Base-by-base conservation (phyloP, 1,140 invertebrate genomes). In the Plectus sambesii region DNA sequence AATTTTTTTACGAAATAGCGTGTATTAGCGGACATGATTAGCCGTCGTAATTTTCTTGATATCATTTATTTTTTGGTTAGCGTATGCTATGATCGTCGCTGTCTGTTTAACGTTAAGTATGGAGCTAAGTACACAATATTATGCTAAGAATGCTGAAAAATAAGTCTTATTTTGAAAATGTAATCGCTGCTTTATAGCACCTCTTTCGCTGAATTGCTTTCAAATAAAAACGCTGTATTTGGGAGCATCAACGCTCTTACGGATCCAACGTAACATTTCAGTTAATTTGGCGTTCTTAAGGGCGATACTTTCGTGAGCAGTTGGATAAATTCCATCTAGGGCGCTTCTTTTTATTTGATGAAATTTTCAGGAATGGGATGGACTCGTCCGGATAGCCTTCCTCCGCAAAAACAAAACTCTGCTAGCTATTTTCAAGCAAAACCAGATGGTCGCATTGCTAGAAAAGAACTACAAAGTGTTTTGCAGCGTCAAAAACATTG, bases 321-420 rank as follows among this genome's bases (percentile, higher is more conserved):
- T n/a, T n/a, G n/a, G n/a, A n/a, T n/a, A n/a, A n/a, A n/a, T n/a
- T n/a, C n/a, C n/a, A n/a, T n/a, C n/a, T n/a, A n/a, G n/a, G n/a
- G n/a, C n/a, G n/a, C n/a, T n/a, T n/a, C n/a, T n/a, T n/a, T n/a
- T n/a, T n/a, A n/a, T 8, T 52, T 52, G 26, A 47, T 8, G 9
- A 40, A 17, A 6, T 36, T 62, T 53, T 35, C 41, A 75, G 59
- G 90, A 97, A 76, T 98, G 90, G 92, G 93, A 98, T 78, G 88
- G 88, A 5, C 72, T 98, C 15, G 85, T 92, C 0, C 77, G 92
- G 62, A 88, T 97, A 57, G 85, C 82, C 22, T 98, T 98, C 74
- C 78, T 82, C 0, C 77, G 93, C 55, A 98, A 98, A 73, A 98
- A 96, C 67, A 93, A 90, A 76, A 92, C 85, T 2, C 69, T 94